phyloP scores from a whole-genome alignment of 2,888 invertebrate species.

The Aleiodes leptofemur region DNA sequence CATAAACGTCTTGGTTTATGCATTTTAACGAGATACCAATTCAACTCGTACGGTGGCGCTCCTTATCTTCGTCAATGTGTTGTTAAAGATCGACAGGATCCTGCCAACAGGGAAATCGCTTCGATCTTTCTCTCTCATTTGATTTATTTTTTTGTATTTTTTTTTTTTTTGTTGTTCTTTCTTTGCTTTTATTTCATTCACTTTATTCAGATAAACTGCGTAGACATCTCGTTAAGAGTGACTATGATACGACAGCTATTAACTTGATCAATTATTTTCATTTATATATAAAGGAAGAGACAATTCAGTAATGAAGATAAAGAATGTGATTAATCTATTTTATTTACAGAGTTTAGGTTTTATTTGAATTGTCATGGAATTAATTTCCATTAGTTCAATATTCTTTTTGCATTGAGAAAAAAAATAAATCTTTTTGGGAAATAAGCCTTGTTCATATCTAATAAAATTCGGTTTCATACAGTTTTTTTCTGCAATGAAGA shows the following conservation, averaged over 20 bases:
- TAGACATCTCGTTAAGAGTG: constrained; percentile 42
- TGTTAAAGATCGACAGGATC: constrained; percentile 57
- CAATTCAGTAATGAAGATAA: background rate
- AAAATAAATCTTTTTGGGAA: too few species aligned
- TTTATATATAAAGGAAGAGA: constrained; percentile 6
- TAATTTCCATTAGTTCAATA: too few species aligned
- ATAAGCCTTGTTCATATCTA: too few species aligned
- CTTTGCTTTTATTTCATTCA: background rate
- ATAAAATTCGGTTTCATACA: too few species aligned
- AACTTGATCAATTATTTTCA: constrained; percentile 30
- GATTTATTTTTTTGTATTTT: constrained; percentile 8
- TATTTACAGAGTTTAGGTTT: background rate
- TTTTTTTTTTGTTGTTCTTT: background rate
- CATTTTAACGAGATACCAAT: constrained; percentile 58
- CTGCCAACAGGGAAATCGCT: constrained; percentile 44
- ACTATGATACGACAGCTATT: constrained; percentile 27
- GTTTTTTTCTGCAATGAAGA: too few species aligned
- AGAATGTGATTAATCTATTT: background rate
- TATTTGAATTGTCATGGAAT: too few species aligned
- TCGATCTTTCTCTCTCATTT: constrained; percentile 47
- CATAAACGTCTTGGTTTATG: constrained; percentile 61
- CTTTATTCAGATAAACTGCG: background rate
- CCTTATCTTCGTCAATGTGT: constrained; percentile 57
- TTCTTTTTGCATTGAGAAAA: too few species aligned
- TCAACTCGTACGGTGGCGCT: constrained; percentile 48